These are phyloP conservation scores for Hermodice carunculata DNA, from an alignment of 2,888 invertebrate species.

Conservation along the genomic window DNA sequence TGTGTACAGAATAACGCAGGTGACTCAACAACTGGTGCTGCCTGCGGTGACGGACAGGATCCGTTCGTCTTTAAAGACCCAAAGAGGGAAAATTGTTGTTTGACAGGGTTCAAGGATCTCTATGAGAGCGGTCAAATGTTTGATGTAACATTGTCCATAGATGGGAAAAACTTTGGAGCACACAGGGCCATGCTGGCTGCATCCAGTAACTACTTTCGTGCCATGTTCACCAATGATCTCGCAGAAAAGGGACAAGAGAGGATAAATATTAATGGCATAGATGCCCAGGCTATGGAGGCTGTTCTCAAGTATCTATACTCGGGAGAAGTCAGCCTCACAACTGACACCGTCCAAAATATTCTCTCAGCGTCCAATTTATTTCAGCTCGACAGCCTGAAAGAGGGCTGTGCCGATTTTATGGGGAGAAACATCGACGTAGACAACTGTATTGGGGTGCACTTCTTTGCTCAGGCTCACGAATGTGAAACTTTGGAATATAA, in stretches of 20 bases:
- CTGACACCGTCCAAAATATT: conserved; percentile 80
- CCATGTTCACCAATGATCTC: conserved; percentile 33
- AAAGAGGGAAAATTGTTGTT: conserved; percentile 7
- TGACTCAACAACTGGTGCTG: too few relatives aligned
- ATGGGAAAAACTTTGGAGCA: conserved; percentile 51
- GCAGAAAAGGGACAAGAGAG: conserved; percentile 48
- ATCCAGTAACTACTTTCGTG: conserved; percentile 37
- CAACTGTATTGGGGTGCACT: conserved; percentile 82
- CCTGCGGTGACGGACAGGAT: conserved; percentile 2
- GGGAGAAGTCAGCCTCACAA: conserved; percentile 81
- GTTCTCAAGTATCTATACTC: conserved; percentile 88
- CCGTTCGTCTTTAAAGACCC: conserved; percentile 24
- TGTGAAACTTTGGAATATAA: conserved; percentile 28
- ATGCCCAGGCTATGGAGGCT: conserved; percentile 81
- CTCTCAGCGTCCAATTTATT: conserved; percentile 89
- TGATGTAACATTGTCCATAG: conserved; percentile 56
- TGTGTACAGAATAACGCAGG: too few relatives aligned
- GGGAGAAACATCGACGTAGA: conserved; percentile 78
- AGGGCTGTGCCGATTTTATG: conserved; percentile 84
- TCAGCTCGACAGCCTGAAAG: conserved; percentile 83
- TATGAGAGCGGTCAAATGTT: conserved; percentile 49
- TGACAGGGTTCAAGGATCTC: conserved; percentile 27
- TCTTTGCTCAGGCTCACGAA: conserved; percentile 41
- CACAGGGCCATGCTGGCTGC: conserved; percentile 57
- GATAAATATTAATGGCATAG: conserved; percentile 82